These are phyloP conservation scores for Coregonus clupeaformis DNA, from an alignment of 2,113 vertebrate genomes.

Conservation along the genomic window DNA sequence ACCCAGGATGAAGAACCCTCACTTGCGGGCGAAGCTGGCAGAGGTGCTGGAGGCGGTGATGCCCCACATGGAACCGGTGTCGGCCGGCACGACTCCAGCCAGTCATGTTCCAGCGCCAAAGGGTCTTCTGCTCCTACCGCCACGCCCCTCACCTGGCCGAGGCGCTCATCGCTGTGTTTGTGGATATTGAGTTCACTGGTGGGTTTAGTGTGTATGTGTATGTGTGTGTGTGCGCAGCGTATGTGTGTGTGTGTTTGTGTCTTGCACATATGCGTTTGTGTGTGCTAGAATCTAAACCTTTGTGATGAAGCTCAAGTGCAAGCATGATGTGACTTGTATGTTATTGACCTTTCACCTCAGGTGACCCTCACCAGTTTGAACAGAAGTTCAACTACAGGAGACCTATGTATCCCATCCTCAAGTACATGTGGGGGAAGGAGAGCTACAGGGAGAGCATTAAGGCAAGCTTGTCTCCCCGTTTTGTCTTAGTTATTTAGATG, in stretches of 20 bases:
- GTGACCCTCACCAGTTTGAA: conserved; percentile 98
- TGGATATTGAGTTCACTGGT: conserved; percentile 99
- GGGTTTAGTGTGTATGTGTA: conserved; percentile 12
- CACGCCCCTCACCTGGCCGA: conserved; percentile 87
- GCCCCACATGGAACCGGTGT: conserved; percentile 88
- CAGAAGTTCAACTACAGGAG: conserved; percentile 99
- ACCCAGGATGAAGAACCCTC: conserved; percentile 95
- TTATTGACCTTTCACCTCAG: conserved; percentile 57
- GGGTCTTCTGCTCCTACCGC: conserved; percentile 88
- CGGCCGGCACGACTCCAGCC: conserved; percentile 77
- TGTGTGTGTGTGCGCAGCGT: not conserved
- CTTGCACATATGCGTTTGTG: no score
- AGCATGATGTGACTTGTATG: not conserved
- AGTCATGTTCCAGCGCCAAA: conserved; percentile 88
- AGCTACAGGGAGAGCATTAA: conserved; percentile 91
- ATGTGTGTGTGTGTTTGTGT: fast-evolving
- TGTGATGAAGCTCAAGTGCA: not conserved
- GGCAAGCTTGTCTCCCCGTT: conserved; percentile 64
- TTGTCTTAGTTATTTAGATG: not conserved
- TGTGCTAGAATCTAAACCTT: not conserved
- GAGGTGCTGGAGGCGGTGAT: conserved; percentile 97
- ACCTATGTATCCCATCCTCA: conserved; percentile 97
- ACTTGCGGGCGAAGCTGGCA: conserved; percentile 93
- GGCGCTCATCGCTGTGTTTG: conserved; percentile 94
- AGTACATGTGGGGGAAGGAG: conserved; percentile 94